Evolutionary conservation across 2,888 invertebrate genomes (phyloP).

Genomic region (Exocentrus adspersus): DNA sequence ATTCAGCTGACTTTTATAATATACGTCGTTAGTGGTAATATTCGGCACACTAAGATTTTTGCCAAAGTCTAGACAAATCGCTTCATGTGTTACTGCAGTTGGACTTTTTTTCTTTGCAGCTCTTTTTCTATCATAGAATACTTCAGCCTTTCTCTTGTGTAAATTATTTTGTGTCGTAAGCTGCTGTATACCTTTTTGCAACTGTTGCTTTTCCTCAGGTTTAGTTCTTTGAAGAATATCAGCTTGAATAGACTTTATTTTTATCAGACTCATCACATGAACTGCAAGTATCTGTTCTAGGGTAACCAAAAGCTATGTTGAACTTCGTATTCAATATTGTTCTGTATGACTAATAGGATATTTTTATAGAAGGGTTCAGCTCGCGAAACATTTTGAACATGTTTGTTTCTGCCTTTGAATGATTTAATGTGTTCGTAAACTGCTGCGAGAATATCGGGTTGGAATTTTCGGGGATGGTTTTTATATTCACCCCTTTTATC

Average conservation of each 20-base stretch:
- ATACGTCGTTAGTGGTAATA: conserved; percentile 29
- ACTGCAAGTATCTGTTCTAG: conserved; percentile 23
- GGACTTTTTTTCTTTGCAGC: conserved; percentile 18
- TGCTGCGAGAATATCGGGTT: conserved; percentile 3
- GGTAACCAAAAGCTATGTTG: conserved; percentile 24
- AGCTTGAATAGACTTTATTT: conserved; percentile 19
- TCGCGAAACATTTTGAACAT: conserved; percentile 14
- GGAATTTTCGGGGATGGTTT: conserved; percentile 10
- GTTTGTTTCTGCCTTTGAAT: conserved; percentile 14
- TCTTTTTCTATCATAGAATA: conserved; percentile 26
- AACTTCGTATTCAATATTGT: conserved; percentile 7
- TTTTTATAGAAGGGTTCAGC: conserved; percentile 10
- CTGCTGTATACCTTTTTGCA: conserved; percentile 16
- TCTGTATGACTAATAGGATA: conserved; percentile 23
- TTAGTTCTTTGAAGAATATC: conserved; percentile 12
- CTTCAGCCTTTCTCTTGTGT: conserved; percentile 23
- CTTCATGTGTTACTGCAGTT: conserved; percentile 20
- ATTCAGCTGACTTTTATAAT: conserved; percentile 13
- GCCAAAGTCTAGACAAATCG: conserved; percentile 3
- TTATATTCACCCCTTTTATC: conserved; percentile 17
- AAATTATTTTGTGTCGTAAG: conserved; percentile 24
- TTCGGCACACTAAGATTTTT: too few species aligned
- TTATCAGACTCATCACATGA: conserved; percentile 19
- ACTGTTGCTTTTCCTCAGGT: background rate
- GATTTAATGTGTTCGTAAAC: conserved; percentile 21